Percentiles rank a stretch among this genome's conserved stretches.
Evolutionary conservation across 2,888 invertebrate species (phyloP).

Genomic region (Chaitophorus viminalis): DNA sequence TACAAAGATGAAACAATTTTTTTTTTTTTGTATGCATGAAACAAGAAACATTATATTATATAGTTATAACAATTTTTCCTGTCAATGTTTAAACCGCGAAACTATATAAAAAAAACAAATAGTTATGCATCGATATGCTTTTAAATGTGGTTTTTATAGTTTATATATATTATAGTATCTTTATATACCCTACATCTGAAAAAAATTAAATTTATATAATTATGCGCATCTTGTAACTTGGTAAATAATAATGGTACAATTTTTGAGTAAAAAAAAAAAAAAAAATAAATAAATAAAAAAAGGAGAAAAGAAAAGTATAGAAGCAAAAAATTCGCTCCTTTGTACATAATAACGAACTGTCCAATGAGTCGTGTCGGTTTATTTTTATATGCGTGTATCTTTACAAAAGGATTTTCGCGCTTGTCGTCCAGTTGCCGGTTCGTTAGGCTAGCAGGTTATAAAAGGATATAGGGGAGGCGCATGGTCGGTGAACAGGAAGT

Average conservation of each 20-base stretch:
- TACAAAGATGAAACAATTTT: no score
- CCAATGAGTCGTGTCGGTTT: conserved; percentile 52
- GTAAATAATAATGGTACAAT: background rate
- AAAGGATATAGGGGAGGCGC: conserved; percentile 4
- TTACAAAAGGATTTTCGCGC: conserved; percentile 48
- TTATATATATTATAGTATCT: no score
- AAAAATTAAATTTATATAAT: no score
- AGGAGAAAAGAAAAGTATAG: background rate
- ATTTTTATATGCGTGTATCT: background rate
- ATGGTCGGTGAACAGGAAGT: conserved; percentile 4
- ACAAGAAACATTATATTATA: no score
- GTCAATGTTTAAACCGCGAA: no score
- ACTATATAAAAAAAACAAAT: no score
- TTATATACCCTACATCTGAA: no score
- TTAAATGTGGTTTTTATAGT: no score
- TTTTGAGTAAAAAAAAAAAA: background rate
- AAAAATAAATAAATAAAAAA: background rate
- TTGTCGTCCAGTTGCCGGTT: conserved; percentile 59
- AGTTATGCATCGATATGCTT: no score
- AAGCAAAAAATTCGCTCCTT: background rate
- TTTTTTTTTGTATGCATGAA: no score
- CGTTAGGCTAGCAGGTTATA: conserved; percentile 54
- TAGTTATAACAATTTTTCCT: no score
- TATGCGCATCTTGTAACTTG: background rate
- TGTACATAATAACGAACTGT: conserved; percentile 31